phyloP scores from a whole-genome alignment of 2,797 vertebrate species.

The Etheostoma nigrum region DNA sequence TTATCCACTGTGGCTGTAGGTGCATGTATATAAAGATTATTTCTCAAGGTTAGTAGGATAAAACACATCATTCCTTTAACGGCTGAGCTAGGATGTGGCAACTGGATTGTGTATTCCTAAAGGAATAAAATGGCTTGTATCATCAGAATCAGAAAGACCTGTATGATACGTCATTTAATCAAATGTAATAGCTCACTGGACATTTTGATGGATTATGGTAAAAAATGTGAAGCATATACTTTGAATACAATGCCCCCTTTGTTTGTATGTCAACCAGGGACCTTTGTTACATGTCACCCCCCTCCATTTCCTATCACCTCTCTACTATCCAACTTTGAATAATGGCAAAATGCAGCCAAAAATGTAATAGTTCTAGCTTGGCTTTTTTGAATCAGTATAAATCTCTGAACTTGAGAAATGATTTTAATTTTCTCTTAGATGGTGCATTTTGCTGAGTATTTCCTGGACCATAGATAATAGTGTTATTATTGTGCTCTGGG shows the following conservation, averaged over 20 bases:
- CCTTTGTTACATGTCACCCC: background rate
- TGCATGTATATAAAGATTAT: background rate
- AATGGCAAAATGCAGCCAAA: background rate
- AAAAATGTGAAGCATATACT: background rate
- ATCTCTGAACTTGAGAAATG: constrained; percentile 44
- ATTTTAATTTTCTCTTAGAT: constrained; percentile 43
- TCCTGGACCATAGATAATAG: constrained; percentile 68
- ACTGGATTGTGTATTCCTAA: constrained; percentile 45
- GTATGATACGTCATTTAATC: background rate
- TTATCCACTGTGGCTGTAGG: background rate
- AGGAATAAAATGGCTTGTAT: constrained; percentile 21
- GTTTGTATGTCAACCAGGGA: background rate
- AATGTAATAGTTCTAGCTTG: background rate
- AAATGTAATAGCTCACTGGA: background rate
- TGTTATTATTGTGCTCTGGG: constrained; percentile 67
- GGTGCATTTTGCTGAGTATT: constrained; percentile 60
- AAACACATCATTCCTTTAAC: constrained; percentile 33
- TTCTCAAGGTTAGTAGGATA: background rate
- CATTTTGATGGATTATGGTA: background rate
- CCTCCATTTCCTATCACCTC: background rate
- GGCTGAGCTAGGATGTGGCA: constrained; percentile 46
- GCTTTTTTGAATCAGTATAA: background rate
- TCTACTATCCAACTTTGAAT: background rate
- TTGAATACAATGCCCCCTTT: background rate
- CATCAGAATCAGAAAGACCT: background rate